These are phyloP conservation scores for Centropristis striata DNA, from an alignment of 2,113 vertebrate species.

Conservation along the genomic window DNA sequence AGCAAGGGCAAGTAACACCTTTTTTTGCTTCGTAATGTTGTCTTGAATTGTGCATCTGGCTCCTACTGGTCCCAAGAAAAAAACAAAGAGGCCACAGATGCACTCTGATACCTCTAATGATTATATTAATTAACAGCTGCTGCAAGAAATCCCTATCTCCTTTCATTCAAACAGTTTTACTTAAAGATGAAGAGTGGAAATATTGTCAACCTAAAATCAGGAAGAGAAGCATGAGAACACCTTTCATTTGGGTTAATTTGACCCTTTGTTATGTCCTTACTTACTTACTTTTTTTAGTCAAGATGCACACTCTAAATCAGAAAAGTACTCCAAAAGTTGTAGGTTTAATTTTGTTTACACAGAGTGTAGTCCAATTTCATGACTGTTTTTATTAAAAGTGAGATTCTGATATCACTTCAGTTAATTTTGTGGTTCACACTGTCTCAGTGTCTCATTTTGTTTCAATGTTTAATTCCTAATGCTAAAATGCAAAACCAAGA, in stretches of 20 bases:
- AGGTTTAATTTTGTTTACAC: too few species aligned
- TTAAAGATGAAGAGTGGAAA: background rate
- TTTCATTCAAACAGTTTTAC: conserved; percentile 8
- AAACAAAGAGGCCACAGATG: background rate
- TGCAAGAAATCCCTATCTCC: background rate
- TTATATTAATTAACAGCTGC: conserved; percentile 27
- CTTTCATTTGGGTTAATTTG: background rate
- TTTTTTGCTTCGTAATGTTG: background rate
- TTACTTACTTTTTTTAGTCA: background rate
- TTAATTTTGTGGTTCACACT: too few species aligned
- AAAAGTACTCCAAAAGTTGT: too few species aligned
- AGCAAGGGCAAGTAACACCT: background rate
- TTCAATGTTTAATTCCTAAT: background rate
- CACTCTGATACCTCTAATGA: background rate
- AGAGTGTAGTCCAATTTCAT: too few species aligned
- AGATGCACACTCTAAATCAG: background rate
- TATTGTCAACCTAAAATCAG: background rate
- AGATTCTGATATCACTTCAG: too few species aligned
- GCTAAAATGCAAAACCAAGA: background rate
- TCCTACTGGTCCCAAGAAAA: background rate
- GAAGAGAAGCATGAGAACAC: background rate
- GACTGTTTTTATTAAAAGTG: too few species aligned
- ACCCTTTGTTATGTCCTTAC: background rate
- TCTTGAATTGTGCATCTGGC: conserved; percentile 9
- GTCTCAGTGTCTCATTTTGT: too few species aligned